Percentiles rank a stretch among this genome's conserved stretches.
Conservation (phyloP, 2,797 vertebrate genomes). For the Typhlichthys subterraneus region DNA sequence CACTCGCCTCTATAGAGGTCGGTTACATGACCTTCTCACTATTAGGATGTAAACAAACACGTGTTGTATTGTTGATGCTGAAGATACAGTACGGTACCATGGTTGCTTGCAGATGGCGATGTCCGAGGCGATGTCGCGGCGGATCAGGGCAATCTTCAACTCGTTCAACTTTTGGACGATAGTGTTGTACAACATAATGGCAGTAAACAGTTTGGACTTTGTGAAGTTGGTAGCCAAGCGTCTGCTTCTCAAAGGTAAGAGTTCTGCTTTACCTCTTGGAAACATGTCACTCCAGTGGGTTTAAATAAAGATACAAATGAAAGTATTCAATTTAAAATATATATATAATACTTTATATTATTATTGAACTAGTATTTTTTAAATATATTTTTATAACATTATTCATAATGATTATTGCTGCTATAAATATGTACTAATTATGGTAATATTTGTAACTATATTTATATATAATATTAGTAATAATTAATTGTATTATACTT, state of each 20-base stretch:
- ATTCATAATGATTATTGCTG: no score
- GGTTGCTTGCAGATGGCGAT: conserved; percentile 75
- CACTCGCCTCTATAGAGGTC: conserved; percentile 88
- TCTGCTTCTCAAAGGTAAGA: conserved; percentile 85
- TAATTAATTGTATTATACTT: no score
- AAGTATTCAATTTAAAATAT: not conserved
- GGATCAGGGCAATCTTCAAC: conserved; percentile 88
- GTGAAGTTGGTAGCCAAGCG: conserved; percentile 86
- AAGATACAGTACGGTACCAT: not conserved
- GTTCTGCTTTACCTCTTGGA: not conserved
- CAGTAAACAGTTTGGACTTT: conserved; percentile 93
- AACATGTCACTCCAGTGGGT: not conserved
- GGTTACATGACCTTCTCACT: conserved; percentile 20
- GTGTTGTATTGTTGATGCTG: not conserved
- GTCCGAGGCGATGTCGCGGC: conserved; percentile 85
- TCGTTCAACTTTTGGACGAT: conserved; percentile 94
- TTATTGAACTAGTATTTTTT: no score
- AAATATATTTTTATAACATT: no score
- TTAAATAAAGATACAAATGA: not conserved
- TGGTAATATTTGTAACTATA: no score
- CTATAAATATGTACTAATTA: no score
- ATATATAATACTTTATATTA: no score
- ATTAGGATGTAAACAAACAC: not conserved
- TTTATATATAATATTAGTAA: no score
- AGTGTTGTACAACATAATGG: conserved; percentile 89